Evolutionary conservation across 2,888 invertebrate species (phyloP), one percentile per base, ranked within the genome.

Genomic region (Agrypnus murinus): DNA sequence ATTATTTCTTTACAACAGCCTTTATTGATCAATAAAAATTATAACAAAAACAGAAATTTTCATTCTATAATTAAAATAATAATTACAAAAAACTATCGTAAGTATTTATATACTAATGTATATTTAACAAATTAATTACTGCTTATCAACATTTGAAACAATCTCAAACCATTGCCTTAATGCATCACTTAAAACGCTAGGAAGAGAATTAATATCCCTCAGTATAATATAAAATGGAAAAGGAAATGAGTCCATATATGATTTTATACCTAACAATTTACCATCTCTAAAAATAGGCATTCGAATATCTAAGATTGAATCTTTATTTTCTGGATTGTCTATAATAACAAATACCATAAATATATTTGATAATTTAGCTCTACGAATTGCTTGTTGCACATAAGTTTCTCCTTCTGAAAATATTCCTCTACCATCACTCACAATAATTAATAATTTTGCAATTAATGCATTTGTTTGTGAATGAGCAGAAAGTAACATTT

Each of bases 81-180:
- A n/a, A n/a, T n/a, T n/a, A n/a, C n/a, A n/a, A n/a, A n/a, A n/a
- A n/a, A n/a, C n/a, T n/a, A n/a, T n/a, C n/a, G n/a, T n/a, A n/a
- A n/a, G n/a, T n/a, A n/a, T n/a, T n/a, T n/a, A n/a, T 9, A 7
- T 34, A 34, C 34, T 34, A 9, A 34, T 9, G 7, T 34, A 34
- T 9, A 34, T 25, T 25, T 5, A 25, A 25, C 25, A 25, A 25
- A 40, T 10, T 40, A 10, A 40, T 7, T 55, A 55, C 34, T 60
- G 50, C 12, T 79, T 78, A 79, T 84, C 83, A 67, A 81, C 73
- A 83, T 90, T 91, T 14, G 93, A 93, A 10, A 98, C 95, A 71
- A 99, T 87, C 87, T 99, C 99, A 84, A 99, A 99, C 99, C 99
- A 99, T 83, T 99, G 99, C 68, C 98, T 87, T 72, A 99, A 88